Evolutionary conservation across 2,888 invertebrate species (phyloP), one percentile per base, ranked within the genome.

Genomic region (Chrysolina oricalcia): DNA sequence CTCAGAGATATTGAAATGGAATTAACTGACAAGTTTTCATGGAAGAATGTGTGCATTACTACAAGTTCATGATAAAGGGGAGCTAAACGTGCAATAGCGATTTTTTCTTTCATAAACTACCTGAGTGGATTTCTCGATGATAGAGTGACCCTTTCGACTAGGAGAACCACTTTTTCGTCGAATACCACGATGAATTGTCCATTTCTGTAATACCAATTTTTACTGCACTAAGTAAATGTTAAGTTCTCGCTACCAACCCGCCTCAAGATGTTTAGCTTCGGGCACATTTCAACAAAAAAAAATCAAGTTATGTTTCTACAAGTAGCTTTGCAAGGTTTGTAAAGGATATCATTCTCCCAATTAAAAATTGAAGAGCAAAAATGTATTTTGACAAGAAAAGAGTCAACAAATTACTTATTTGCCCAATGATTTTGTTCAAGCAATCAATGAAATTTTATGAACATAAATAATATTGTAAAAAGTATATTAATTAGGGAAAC

Each of bases 101-200:
- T 2, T 9, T 40, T 67, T 46, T 76, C 64, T 66, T 71, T 75
- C 80, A 59, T 27, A 75, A 71, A 79, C 84, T 90, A 92, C 92
- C 92, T 92, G 91, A 84, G 89, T 88, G 87, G 89, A 87, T 85
- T 88, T 89, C 84, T 89, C 89, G 85, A 89, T 89, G 86, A 89
- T 87, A 81, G 90, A 85, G 83, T 90, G 89, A 85, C 90, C 90
- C 85, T 90, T 88, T 84, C 90, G 89, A 84, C 91, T 90, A 81
- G 91, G 90, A 82, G 91, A 90, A 87, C 91, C 91, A 88, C 91
- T 92, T 89, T 93, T 93, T 89, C 94, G 93, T 87, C 93, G 92
- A 88, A 94, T 93, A 90, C 94, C 94, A 88, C 94, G 93, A 90
- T 94, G 94, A 90, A 93, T 91, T 90, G 93, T 94, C 94, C 94